These are phyloP conservation scores for Paramormyrops hopkinsi DNA, from an alignment of 2,797 vertebrate species.

Conservation along the genomic window DNA sequence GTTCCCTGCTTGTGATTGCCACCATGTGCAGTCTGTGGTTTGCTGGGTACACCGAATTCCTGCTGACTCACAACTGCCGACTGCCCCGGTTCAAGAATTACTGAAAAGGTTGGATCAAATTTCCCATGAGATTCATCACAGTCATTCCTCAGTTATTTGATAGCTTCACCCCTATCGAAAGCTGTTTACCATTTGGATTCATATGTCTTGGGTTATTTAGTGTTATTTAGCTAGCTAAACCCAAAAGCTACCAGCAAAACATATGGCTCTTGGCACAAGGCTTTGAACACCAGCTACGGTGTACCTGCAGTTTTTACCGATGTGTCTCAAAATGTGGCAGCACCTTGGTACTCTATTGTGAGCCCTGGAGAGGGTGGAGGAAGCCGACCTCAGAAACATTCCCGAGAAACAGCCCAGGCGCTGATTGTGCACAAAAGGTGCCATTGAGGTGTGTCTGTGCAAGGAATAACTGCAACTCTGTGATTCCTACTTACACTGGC, in stretches of 20 bases:
- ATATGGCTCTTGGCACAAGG: neutral
- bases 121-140: neutral
- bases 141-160: neutral
- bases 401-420: neutral
- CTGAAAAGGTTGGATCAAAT: neutral
- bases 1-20: neutral
- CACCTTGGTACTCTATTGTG: constrained; percentile 43
- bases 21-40: neutral
- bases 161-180: neutral
- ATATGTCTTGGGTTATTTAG: neutral
- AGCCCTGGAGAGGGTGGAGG: constrained; percentile 29
- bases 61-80: neutral
- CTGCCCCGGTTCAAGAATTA: neutral
- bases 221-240: neutral
- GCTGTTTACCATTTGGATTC: neutral
- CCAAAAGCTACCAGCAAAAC: neutral
- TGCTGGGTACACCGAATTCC: neutral
- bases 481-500: constrained; percentile 38
- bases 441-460: constrained; percentile 47
- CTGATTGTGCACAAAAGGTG: constrained; percentile 48
- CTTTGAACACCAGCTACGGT: neutral
- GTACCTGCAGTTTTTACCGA: constrained; percentile 7
- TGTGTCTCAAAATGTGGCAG: constrained; percentile 36
- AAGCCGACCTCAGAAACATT: neutral
- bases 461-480: constrained; percentile 51